A percentile compares a stretch with the other conserved stretches of the same genome.
Conservation (phyloP, 2,888 invertebrate species). For the Alcis repandata region DNA sequence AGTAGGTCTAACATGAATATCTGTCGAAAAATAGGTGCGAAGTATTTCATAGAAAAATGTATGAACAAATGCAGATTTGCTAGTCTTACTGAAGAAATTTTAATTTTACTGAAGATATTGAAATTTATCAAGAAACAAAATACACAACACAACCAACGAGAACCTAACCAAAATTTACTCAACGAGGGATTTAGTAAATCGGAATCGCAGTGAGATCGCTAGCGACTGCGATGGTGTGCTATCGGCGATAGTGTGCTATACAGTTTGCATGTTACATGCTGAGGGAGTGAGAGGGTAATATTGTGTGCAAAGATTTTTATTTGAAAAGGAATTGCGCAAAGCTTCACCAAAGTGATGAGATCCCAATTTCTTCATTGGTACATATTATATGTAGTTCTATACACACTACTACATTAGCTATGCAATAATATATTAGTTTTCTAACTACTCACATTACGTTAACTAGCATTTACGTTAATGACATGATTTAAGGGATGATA, state of each 20-base stretch:
- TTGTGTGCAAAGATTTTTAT: background rate
- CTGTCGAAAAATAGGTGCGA: too few species aligned
- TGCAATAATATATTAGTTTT: background rate
- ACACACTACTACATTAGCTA: too few species aligned
- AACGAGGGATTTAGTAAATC: background rate
- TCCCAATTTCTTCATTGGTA: background rate
- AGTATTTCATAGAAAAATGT: too few species aligned
- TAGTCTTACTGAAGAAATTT: too few species aligned
- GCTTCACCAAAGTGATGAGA: background rate
- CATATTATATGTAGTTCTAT: too few species aligned
- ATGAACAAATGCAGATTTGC: too few species aligned
- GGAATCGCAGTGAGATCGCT: background rate
- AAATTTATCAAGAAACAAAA: too few species aligned
- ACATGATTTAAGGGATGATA: background rate
- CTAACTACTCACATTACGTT: background rate
- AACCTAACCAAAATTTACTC: background rate
- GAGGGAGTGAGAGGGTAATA: background rate
- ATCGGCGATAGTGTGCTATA: slow-evolving; percentile 5
- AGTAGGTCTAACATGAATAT: too few species aligned
- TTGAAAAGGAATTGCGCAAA: background rate
- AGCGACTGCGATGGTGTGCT: background rate
- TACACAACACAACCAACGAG: background rate
- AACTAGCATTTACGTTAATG: too few species aligned
- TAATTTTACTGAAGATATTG: too few species aligned
- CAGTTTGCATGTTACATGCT: background rate